Evolutionary conservation across 2,888 invertebrate species (phyloP), one percentile per base, ranked within the genome.

Genomic region (Caenorhabditis auriculariae): DNA sequence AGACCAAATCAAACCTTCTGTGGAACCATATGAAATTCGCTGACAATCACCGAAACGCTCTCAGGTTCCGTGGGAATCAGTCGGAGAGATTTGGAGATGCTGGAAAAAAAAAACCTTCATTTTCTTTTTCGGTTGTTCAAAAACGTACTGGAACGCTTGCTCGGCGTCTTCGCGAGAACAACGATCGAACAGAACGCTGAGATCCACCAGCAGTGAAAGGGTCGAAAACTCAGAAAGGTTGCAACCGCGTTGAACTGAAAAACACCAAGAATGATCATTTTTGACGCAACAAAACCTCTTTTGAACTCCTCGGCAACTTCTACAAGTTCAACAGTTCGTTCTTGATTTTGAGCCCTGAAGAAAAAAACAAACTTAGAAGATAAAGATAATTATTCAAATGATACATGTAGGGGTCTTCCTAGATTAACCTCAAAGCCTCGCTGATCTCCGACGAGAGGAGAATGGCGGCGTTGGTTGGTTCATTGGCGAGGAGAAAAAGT

Each of bases 21-120:
- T 1, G 77, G 72, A n/a, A 78, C 64, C 60, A 68, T 63, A 39
- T 73, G 64, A 51, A 77, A 79, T 44, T 71, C 64, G 29, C 69
- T 50, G 19, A 75, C 67, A 37, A 64, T 55, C 12, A 62, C 60
- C 7, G 63, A 45, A 19, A 69, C 66, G 9, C 53, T 51, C 19
- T 69, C 69, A 7, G 62, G 48, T 28, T 56, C 59, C 5, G 63
- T 43, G 26, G 73, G 73, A 17, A 73, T 51, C 4, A 73, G 54
- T 12, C 66, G 54, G n/a, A 70, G 52, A 6, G 53, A 51, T 0
- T 47, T 38, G 21, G 62, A 62, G 37, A 58, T 55, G 44, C 62
- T 64, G 49, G 41, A 67, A 46, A 44, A 17, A 19, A 35, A 12
- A 12, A 15, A 15, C 21, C 21, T 6, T 15, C 15, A 7, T 21